Conservation (phyloP, 2,797 vertebrate genomes). For the Acrocephalus scirpaceus region DNA sequence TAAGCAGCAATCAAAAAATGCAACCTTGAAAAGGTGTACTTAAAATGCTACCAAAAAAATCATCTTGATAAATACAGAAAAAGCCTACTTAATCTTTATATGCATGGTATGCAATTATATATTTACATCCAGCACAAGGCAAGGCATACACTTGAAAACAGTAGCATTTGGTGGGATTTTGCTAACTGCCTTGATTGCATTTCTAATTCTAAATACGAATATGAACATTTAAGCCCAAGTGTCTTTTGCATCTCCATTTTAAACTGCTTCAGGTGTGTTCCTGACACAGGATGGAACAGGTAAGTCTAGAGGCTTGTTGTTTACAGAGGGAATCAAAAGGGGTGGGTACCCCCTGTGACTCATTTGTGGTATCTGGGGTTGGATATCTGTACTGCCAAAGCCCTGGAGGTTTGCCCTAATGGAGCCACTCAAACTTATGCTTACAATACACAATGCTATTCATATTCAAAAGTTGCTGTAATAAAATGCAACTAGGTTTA, state of each 20-base stretch:
- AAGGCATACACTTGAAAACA: conserved; percentile 35
- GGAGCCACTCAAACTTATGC: neutral
- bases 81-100: conserved; percentile 35
- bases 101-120: conserved; percentile 15
- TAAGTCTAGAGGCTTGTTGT: neutral
- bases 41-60: neutral
- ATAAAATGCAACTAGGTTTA: neutral
- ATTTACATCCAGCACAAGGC: conserved; percentile 37
- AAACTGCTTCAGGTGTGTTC: conserved; percentile 36
- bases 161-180: conserved; percentile 43
- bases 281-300: neutral
- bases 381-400: neutral
- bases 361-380: neutral
- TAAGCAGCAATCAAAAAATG: conserved; percentile 4
- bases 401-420: neutral
- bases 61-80: conserved; percentile 13
- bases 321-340: neutral
- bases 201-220: conserved; percentile 56
- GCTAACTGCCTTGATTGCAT: conserved; percentile 56
- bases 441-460: neutral
- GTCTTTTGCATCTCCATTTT: conserved; percentile 34
- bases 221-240: conserved; percentile 26
- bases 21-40: neutral
- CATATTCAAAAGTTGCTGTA: neutral
- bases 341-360: neutral